Base-by-base conservation (phyloP, 64 coral and sea anemone genomes). In the Stichodactyla helianthus region DNA sequence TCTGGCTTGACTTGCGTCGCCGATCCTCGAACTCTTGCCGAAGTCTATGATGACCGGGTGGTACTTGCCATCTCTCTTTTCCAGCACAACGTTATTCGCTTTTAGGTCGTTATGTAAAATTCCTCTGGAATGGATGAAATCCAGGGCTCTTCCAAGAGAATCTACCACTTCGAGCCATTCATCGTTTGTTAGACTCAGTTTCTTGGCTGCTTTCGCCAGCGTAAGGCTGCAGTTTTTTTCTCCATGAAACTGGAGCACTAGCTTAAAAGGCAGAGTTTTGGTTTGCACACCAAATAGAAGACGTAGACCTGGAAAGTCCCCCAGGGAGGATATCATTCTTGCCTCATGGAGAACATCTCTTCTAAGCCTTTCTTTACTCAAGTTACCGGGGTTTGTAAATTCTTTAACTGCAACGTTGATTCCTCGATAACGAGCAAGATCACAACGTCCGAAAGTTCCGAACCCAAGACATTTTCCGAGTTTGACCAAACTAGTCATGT, bases 1-100 rank as follows among this genome's bases (percentile, higher is more conserved):
- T 57, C 55, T 7, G 2, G 55, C 7, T 10, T 13, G 7, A 7
- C 13, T 7, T 57, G 23, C 70, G 78, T 77, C 25, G 55, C 1
- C n/a, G 28, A 68, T 31, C 28, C 28, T 31, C 28, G 28, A 31
- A 31, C 68, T 77, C 23, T 88, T 88, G n/a, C 87, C 71, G 26
- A 88, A 88, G 54, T 88, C 87, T 50, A 88, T 88, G 11, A 82
- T 56, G 14, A 80, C 87, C 2, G 87, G 87, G 31, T 79, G 60
- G 6, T 53, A 53, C 7, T 54, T 44, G 5, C 17, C 13, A 13
- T 16, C 23, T 19, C 15, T 82, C 2, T 82, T 25, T 12, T 53
- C 80, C 50, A 82, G 20, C 55, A 57, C 7, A 54, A 85, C 57
- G 10, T 63, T 63, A 64, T 85, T 63, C 0, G 52, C 6, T 18